A percentile compares a stretch with the other conserved stretches of the same genome.
These are phyloP conservation scores for Todus mexicanus DNA, from an alignment of 2,797 vertebrate species.

Conservation along the genomic window DNA sequence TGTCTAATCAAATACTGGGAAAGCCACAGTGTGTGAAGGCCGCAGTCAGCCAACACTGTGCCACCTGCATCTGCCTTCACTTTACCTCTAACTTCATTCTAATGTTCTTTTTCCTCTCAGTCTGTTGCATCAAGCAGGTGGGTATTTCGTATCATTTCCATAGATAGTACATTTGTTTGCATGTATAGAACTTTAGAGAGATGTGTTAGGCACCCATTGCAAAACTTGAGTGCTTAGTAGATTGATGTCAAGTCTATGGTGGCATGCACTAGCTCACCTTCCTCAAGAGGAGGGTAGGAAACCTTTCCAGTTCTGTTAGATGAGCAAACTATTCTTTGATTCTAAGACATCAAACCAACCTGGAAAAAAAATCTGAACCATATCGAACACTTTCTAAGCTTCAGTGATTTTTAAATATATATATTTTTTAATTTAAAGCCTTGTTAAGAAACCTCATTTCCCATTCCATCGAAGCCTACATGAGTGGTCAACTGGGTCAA, in stretches of 20 bases:
- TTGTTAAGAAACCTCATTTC: neutral
- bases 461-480: neutral
- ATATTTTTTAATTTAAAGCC: neutral
- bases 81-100: neutral
- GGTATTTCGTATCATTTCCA: neutral
- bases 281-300: neutral
- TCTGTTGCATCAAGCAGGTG: neutral
- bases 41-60: neutral
- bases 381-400: neutral
- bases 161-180: neutral
- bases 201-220: neutral
- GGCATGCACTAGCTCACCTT: neutral
- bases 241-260: neutral
- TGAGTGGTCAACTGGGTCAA: neutral
- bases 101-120: neutral
- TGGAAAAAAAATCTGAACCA: neutral
- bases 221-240: neutral
- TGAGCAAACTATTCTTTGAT: neutral
- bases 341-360: neutral
- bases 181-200: neutral
- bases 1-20: neutral
- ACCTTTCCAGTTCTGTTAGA: neutral
- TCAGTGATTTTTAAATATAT: neutral
- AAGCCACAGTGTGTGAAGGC: neutral
- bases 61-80: neutral